Conservation (phyloP, 2,113 vertebrate genomes). For the Alexandromys fortis region DNA sequence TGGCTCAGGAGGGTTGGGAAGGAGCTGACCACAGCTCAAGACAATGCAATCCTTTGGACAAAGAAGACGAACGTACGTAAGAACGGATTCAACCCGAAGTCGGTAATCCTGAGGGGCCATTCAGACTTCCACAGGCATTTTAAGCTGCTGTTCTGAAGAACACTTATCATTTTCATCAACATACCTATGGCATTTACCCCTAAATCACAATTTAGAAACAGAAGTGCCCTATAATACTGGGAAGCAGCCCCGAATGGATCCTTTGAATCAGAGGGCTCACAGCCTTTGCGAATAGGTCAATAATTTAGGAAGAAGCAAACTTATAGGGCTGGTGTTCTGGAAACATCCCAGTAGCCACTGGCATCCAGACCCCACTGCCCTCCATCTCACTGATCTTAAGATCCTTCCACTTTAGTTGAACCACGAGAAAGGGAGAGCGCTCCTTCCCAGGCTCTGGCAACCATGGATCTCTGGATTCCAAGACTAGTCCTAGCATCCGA, state of each 20-base stretch:
- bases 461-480: not conserved
- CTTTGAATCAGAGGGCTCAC: not conserved
- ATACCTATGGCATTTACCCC: not conserved
- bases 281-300: not conserved
- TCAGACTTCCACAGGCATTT: not conserved
- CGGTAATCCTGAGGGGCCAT: constrained; percentile 38
- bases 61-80: constrained; percentile 4
- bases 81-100: constrained; percentile 39
- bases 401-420: not conserved
- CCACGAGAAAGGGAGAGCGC: accelerated
- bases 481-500: not conserved
- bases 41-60: constrained; percentile 9
- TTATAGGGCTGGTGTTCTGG: not conserved
- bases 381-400: not conserved
- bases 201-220: not conserved
- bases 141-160: constrained; percentile 38
- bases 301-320: not conserved
- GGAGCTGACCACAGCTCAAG: not conserved
- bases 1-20: constrained; percentile 8
- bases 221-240: not conserved
- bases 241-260: not conserved
- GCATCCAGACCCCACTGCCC: not conserved
- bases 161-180: constrained; percentile 43
- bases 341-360: not conserved
- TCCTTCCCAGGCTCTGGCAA: not conserved